Base-by-base conservation (phyloP, 2,888 invertebrate genomes). In the Lissocephala sabroskyi region DNA sequence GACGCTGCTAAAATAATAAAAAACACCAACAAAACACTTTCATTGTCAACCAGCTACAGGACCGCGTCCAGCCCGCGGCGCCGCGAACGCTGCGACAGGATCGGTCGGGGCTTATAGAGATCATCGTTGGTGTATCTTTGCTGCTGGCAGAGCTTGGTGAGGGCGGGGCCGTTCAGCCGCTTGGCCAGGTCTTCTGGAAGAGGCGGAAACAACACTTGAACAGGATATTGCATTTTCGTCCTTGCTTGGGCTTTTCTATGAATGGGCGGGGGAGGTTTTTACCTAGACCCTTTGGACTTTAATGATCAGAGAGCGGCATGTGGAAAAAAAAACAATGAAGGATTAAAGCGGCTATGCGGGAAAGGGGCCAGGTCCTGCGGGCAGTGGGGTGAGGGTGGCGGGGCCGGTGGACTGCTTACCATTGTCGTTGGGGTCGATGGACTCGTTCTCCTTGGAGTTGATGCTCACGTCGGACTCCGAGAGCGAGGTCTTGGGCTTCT, bases 91-190 rank as follows among this genome's bases (percentile, higher is more conserved):
- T 87, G 86, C 51, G 86, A 87, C 63, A 89, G 85, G 32, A 87
- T 75, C 33, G 89, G 88, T 60, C 90, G 85, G 44, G 91, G 91
- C 79, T 91, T 91, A 80, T 91, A 92, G 49, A 91, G 85, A 84
- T 92, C 91, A 65, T 90, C 90, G 63, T 88, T 89, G 48, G 88
- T 87, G 75, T 91, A 91, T 52, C 90, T 86, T 79, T 91, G 89
- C 49, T 81, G 80, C 45, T 76, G 80, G 33, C 61, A 66, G 19
- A 73, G 45, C 50, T 81, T 81, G 46, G 49, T 46, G 29, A 45
- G 55, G 61, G 52, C 61, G 56, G 18, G 62, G 54, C n/a, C 74
- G 56, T 19, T 14, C 9, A 46, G 11, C 17, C 67, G 50, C 18
- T 53, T 32, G 14, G 62, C 47, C 45, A 56, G 17, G n/a, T 43